Evolutionary conservation across 2,888 invertebrate genomes (phyloP), one percentile per base, ranked within the genome.

Genomic region (Spilosoma lubricipeda): DNA sequence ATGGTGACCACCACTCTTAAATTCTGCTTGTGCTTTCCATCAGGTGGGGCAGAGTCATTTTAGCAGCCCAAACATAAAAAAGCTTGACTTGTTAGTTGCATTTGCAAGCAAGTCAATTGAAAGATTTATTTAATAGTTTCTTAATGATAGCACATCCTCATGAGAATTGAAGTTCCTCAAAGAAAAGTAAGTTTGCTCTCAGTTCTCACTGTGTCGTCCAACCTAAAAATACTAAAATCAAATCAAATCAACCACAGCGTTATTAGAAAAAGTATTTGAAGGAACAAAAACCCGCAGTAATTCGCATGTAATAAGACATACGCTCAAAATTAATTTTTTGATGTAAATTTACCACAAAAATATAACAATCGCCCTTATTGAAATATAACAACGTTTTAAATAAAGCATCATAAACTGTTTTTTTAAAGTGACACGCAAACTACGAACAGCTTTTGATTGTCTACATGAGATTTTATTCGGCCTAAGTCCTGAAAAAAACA

Each of bases 391-490:
- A 87, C 80, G 77, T 84, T 86, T 83, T 86, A 82, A 82, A 77
- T 77, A 76, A 76, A 77, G 83, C 79, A 85, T 85, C 84, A 80
- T 88, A 84, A 88, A 87, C 78, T 82, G 76, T 80, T 82, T 80
- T n/a, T 78, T 72, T 78, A 80, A 72, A 79, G 80, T 74, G 83
- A 63, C 52, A 69, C 79, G 77, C 81, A 79, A 76, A 82, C 81
- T 78, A 75, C 75, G 81, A 80, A 87, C 87, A 84, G 83, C 82
- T 86, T 87, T 88, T 92, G 92, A 93, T 92, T 91, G 91, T 91
- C 87, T 86, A 82, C 84, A 11, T 27, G 87, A 89, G 91, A 90
- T 92, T 91, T 91, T 89, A 90, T 89, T 88, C 88, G 88, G 88
- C 85, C 88, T 88, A 86, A 91, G 90, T 91, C 87, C 86, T 82